Conservation (phyloP, 1,140 invertebrate species). For the Potamilus streckersoni region DNA sequence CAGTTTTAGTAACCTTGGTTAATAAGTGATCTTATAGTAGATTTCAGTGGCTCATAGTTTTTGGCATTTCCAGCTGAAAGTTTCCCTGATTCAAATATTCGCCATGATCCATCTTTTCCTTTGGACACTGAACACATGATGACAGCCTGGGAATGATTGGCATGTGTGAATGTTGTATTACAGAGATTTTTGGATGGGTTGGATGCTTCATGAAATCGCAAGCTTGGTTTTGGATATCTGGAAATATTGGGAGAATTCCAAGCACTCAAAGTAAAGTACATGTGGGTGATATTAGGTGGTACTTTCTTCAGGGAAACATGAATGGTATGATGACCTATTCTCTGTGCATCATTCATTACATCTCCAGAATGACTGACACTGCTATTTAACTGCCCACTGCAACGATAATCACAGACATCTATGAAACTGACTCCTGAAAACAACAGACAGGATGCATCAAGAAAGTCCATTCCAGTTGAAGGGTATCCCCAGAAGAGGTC, state of each 20-base stretch:
- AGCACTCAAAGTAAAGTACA: slow-evolving; percentile 6
- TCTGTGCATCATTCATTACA: too few species aligned
- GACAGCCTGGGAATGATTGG: not conserved
- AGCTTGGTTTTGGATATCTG: not conserved
- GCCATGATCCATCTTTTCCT: slow-evolving; percentile 1
- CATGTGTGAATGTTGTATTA: not conserved
- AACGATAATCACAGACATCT: not conserved
- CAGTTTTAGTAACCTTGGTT: slow-evolving; percentile 22
- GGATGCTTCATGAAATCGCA: not conserved
- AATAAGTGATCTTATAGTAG: slow-evolving; percentile 29
- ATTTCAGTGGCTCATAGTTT: slow-evolving; percentile 7
- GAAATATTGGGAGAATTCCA: slow-evolving; percentile 9
- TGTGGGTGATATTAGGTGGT: slow-evolving; percentile 1
- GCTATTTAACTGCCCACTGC: not conserved
- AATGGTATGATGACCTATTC: not conserved
- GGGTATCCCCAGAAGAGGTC: not conserved
- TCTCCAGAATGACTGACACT: not conserved
- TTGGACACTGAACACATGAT: not conserved
- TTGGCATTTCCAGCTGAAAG: not conserved
- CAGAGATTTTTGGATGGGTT: not conserved
- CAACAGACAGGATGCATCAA: not conserved
- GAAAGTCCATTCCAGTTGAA: not conserved
- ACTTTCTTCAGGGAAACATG: slow-evolving; percentile 2
- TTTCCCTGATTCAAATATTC: not conserved
- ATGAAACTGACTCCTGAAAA: not conserved